These are phyloP conservation scores for Pyralis farinalis DNA, from an alignment of 2,888 invertebrate genomes.

Conservation along the genomic window DNA sequence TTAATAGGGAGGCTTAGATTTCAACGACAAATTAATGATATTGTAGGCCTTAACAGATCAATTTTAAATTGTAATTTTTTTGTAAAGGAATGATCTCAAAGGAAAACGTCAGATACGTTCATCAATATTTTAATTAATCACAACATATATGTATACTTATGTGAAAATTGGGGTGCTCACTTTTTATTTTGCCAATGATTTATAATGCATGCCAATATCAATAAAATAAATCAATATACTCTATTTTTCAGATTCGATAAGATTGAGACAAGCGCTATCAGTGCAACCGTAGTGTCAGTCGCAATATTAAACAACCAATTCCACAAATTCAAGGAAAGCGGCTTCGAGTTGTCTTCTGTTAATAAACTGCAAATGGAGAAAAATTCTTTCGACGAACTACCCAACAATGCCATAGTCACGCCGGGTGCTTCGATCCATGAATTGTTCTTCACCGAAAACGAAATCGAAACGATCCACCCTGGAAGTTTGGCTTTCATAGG, in stretches of 20 bases:
- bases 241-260: conserved; percentile 80
- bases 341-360: conserved; percentile 85
- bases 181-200: no score
- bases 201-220: no score
- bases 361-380: conserved; percentile 82
- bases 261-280: conserved; percentile 83
- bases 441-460: conserved; percentile 70
- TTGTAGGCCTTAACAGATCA: no score
- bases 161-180: no score
- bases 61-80: no score
- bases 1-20: no score
- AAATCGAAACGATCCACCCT: conserved; percentile 60
- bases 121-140: no score
- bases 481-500: conserved; percentile 82
- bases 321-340: conserved; percentile 74
- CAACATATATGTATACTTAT: no score
- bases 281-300: conserved; percentile 82
- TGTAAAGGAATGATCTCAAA: no score
- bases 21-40: no score
- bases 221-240: no score
- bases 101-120: no score
- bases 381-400: conserved; percentile 83
- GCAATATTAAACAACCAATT: conserved; percentile 83
- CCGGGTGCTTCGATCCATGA: conserved; percentile 79
- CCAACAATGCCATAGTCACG: conserved; percentile 75